Evolutionary conservation across 2,888 invertebrate genomes (phyloP), one percentile per base, ranked within the genome.

Genomic region (Eupithecia pulchellata): DNA sequence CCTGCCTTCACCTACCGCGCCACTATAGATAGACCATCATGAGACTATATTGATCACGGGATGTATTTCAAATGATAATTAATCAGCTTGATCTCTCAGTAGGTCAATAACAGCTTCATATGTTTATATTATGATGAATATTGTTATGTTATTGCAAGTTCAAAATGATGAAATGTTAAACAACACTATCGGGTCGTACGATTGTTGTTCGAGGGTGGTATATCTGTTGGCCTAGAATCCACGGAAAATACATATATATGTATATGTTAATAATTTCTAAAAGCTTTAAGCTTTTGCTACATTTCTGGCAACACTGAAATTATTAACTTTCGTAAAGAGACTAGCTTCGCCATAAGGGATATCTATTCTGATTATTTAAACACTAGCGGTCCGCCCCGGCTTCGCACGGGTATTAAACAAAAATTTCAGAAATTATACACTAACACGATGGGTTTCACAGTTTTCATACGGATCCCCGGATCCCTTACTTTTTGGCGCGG

Each of bases 101-200:
- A 39, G 14, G n/a, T n/a, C n/a, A 58, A 58, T 58, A 57, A 57
- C 55, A 27, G 27, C 29, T 57, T 14, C n/a, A 14, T 57, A 57
- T 29, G 57, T 29, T 57, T 57, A 17, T 29, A 29, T 57, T 29
- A 29, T 57, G 27, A 57, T 57, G 57, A 55, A 11, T 36, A 14
- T 64, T 68, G 36, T 29, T 30, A 63, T 47, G 60, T 47, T 65
- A 64, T 64, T 60, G 30, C 55, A 47, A 73, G 73, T 71, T 62
- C 62, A 71, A 69, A 75, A 75, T 82, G 81, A 84, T 80, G 75
- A 78, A 82, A 85, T 80, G 69, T 80, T 77, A 75, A 81, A 80
- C 80, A 82, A 80, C 78, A 73, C 71, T 52, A 64, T 55, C 64
- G 55, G 64, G 32, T 67, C 39, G 58, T 11, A 34, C 64, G 67